Percentiles rank a stretch among this genome's conserved stretches.
These are phyloP conservation scores for Uria aalge DNA, from an alignment of 2,113 vertebrate genomes.

Conservation along the genomic window DNA sequence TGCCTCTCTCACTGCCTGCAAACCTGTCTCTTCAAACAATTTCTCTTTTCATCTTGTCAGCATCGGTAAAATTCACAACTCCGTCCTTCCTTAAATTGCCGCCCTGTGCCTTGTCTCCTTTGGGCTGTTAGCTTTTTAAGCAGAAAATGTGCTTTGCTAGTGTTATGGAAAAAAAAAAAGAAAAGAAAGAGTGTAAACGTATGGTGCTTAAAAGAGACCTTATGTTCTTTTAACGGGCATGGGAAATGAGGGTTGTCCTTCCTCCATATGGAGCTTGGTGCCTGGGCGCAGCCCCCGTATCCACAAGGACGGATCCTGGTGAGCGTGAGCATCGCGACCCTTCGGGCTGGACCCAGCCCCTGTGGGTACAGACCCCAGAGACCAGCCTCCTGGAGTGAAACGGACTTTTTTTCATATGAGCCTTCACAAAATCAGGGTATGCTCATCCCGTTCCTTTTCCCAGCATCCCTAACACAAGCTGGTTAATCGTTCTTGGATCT, in stretches of 20 bases:
- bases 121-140: neutral
- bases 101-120: neutral
- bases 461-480: neutral
- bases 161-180: neutral
- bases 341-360: neutral
- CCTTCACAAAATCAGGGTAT: neutral
- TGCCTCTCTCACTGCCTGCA: neutral
- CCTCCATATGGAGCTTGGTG: fast-evolving
- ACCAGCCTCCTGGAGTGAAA: neutral
- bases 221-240: neutral
- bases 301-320: fast-evolving
- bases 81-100: neutral
- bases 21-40: constrained; percentile 19
- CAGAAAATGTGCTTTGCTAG: neutral
- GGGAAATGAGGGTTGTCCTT: neutral
- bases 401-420: neutral
- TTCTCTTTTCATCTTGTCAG: constrained; percentile 21
- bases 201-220: neutral
- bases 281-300: neutral
- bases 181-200: neutral
- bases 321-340: fast-evolving
- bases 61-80: neutral
- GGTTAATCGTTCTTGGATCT: neutral
- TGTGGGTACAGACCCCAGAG: fast-evolving
- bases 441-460: neutral